These are phyloP conservation scores for Gryllus bimaculatus DNA, from an alignment of 1,140 invertebrate genomes.

Conservation along the genomic window DNA sequence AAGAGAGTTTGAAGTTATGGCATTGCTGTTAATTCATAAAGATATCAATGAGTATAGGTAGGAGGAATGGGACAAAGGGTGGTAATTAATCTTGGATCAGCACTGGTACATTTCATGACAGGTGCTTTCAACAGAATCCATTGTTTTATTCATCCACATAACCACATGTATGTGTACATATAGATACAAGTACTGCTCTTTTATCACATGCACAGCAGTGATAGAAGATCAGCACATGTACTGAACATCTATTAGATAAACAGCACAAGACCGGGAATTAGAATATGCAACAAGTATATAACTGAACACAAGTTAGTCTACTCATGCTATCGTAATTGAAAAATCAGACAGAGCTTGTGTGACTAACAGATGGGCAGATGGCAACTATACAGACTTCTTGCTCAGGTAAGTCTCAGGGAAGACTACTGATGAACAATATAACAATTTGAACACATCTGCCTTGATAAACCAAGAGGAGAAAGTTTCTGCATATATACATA, in stretches of 20 bases:
- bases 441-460: too few species aligned
- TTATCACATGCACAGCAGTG: neutral
- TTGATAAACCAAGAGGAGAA: too few species aligned
- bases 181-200: neutral
- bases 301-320: constrained; percentile 1
- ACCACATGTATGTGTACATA: neutral
- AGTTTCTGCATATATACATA: too few species aligned
- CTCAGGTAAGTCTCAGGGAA: too few species aligned
- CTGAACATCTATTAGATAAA: neutral
- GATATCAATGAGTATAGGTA: too few species aligned
- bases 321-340: neutral
- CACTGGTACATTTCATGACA: too few species aligned
- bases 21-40: too few species aligned
- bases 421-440: too few species aligned
- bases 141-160: neutral
- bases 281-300: neutral
- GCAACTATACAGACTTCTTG: neutral
- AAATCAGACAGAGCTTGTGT: neutral
- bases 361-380: neutral
- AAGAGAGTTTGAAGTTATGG: too few species aligned
- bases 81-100: too few species aligned
- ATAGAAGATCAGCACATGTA: neutral
- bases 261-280: neutral
- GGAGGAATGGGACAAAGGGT: too few species aligned
- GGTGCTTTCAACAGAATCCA: neutral